Percentiles rank a stretch among this genome's conserved stretches.
Evolutionary conservation across 1,140 invertebrate genomes (phyloP).

Genomic region (Drosophila orena): DNA sequence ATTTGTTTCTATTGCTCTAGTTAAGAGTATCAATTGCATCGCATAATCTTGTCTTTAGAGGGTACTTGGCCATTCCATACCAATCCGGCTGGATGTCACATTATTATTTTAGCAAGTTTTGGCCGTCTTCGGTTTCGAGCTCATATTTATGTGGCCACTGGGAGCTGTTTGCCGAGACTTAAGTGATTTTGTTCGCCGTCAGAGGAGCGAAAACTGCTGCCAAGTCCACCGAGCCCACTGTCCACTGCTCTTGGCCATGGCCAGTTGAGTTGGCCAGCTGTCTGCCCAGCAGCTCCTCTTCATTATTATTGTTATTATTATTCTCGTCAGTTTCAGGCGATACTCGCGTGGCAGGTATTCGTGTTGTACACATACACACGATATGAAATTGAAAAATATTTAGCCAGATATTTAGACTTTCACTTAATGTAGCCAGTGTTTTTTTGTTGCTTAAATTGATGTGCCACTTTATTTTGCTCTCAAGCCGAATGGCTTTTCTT

Average conservation of each 20-base stretch:
- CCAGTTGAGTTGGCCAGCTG: slow-evolving; percentile 16
- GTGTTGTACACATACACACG: too few species aligned
- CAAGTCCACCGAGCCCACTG: too few species aligned
- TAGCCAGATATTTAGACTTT: too few species aligned
- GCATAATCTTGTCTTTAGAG: neutral
- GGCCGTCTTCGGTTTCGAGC: slow-evolving; percentile 45
- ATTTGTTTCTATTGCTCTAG: too few species aligned
- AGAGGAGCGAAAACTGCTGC: too few species aligned
- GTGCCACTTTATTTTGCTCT: too few species aligned
- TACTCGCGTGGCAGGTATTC: slow-evolving; percentile 11
- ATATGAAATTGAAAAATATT: too few species aligned
- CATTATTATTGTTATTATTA: slow-evolving; percentile 46
- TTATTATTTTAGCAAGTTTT: slow-evolving; percentile 11
- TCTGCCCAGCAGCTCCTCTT: neutral
- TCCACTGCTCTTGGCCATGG: slow-evolving; percentile 8
- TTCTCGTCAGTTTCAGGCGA: slow-evolving; percentile 32
- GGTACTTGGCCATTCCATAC: neutral
- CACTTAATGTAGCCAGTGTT: too few species aligned
- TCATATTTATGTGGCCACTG: slow-evolving; percentile 77
- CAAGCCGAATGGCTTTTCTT: neutral
- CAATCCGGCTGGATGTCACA: neutral
- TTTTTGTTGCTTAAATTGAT: too few species aligned
- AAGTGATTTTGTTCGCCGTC: slow-evolving; percentile 71
- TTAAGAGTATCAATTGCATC: too few species aligned
- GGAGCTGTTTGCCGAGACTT: slow-evolving; percentile 72